Conservation (phyloP, 2,797 vertebrate species). For the Macroramphosus scolopax region DNA sequence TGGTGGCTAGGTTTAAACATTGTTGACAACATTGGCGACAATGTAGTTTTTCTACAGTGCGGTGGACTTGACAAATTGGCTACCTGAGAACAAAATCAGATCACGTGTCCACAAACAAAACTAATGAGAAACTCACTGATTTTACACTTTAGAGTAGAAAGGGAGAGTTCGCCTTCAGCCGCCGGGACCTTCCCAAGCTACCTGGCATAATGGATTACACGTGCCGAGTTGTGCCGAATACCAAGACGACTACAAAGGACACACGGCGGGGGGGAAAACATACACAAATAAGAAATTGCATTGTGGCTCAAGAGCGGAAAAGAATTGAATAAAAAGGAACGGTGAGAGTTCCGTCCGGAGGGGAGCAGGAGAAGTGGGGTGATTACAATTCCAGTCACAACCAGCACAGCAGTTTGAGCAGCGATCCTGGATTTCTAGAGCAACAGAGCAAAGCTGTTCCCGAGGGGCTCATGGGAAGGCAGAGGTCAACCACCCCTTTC, state of each 20-base stretch:
- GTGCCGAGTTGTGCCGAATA: constrained; percentile 59
- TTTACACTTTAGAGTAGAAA: constrained; percentile 32
- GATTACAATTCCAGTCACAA: constrained; percentile 83
- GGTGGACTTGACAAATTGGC: no score
- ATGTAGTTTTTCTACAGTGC: no score
- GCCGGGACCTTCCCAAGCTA: constrained; percentile 69
- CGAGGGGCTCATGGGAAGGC: constrained; percentile 77
- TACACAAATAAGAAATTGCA: constrained; percentile 33
- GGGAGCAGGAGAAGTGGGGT: constrained; percentile 60
- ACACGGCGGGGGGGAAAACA: constrained; percentile 11
- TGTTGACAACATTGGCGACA: no score
- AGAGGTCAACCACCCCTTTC: constrained; percentile 85
- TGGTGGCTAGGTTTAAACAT: no score
- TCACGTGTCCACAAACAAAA: no score
- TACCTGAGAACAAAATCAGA: no score
- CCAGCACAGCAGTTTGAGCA: constrained; percentile 62
- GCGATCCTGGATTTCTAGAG: constrained; percentile 75
- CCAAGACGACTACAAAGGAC: constrained; percentile 50
- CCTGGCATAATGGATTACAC: constrained; percentile 77
- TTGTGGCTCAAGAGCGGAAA: constrained; percentile 9
- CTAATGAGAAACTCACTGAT: neutral
- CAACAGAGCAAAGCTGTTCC: constrained; percentile 72
- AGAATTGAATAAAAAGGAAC: constrained; percentile 16
- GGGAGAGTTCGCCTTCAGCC: constrained; percentile 65
- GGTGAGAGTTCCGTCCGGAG: constrained; percentile 27